Evolutionary conservation across 2,113 vertebrate genomes (phyloP).

Genomic region (Tylochromis polylepis): DNA sequence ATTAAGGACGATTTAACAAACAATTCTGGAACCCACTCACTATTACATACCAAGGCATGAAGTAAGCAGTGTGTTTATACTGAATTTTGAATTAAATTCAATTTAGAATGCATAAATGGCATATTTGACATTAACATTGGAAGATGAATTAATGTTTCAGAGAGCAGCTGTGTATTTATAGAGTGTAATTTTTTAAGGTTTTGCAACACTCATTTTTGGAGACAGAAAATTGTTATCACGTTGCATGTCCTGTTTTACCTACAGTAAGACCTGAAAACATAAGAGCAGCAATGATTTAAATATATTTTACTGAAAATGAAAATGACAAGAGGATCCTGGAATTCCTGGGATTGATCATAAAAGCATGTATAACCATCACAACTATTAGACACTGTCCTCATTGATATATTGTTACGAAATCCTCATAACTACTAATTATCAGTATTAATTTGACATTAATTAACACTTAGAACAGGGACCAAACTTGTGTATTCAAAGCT

Average conservation of each 20-base stretch:
- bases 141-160: background rate
- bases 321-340: background rate
- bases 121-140: background rate
- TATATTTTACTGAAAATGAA: background rate
- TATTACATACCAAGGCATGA: background rate
- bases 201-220: background rate
- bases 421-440: background rate
- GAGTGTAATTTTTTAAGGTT: background rate
- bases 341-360: background rate
- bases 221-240: background rate
- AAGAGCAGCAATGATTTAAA: background rate
- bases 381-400: background rate
- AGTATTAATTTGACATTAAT: background rate
- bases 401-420: accelerated
- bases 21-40: background rate
- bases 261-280: background rate
- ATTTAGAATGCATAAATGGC: background rate
- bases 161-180: background rate
- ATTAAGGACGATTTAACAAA: background rate
- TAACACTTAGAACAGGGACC: background rate
- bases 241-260: background rate
- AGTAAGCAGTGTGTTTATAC: background rate
- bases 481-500: background rate
- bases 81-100: background rate
- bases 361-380: background rate